Base-by-base conservation (phyloP, 2,113 vertebrate species). In the Gallinago paraguaiae region DNA sequence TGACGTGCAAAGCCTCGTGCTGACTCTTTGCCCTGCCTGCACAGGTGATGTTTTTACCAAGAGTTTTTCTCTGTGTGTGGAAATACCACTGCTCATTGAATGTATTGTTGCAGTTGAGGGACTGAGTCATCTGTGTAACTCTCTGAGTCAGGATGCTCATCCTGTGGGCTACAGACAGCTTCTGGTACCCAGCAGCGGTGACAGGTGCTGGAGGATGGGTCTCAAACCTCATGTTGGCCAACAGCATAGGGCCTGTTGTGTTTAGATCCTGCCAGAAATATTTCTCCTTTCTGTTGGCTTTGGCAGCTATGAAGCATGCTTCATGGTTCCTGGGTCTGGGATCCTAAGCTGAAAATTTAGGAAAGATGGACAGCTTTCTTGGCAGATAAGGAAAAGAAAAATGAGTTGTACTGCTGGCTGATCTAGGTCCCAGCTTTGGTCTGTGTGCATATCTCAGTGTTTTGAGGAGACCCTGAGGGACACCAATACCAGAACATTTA, bases 181-280 rank as follows among this genome's bases (percentile, higher is more conserved):
- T 31, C 45, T 51, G 31, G 33, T 39, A 33, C 12, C 23, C 23
- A 17, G 69, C 46, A 46, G 59, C 0, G 0, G 24, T 0, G 0
- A 22, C 12, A 68, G 37, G 17, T 59, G 25, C 23, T 59, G 17
- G 45, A 0, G 1, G 9, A 20, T 9, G 25, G 27, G 16, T 72
- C 57, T 65, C 24, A 24, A 69, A 11, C 45, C 61, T 87, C 17
- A 5, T 2, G 1, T 20, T 82, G 57, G 31, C 45, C 50, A 27
- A 1, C 0, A 1, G 16, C 2, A 1, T 50, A 19, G 82, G 54
- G 27, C 39, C 39, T 0, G 0, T 17, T 64, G 39, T 35, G 3
- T 61, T 61, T 54, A 57, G 54, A 27, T 83, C 6, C n/a, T 92
- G 39, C 35, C 22, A 35, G 61, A 53, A n/a, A 10, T 71, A 9